These are phyloP conservation scores for Remorina albescens DNA, from an alignment of 2,797 vertebrate species.

Conservation along the genomic window DNA sequence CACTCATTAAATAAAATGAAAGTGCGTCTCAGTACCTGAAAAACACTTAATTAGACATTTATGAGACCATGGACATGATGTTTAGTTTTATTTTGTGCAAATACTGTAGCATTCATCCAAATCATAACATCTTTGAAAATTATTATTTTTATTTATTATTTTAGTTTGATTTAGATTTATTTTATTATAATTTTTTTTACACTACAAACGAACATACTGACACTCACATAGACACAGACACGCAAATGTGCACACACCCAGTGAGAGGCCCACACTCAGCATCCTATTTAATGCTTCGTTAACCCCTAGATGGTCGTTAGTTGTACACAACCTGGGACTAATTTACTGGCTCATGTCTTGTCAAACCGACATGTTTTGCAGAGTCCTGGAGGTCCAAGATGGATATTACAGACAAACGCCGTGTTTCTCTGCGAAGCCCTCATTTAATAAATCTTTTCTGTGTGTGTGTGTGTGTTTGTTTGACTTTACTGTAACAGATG, in stretches of 20 bases:
- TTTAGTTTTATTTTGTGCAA: background rate
- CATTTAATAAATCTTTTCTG: conserved; percentile 47
- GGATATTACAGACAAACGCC: conserved; percentile 24
- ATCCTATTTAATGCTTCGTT: conserved; percentile 79
- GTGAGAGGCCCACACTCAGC: conserved; percentile 55
- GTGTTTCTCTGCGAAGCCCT: conserved; percentile 24
- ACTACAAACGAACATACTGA: conserved; percentile 13
- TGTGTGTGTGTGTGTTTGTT: conserved; percentile 2
- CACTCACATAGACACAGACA: too few species aligned
- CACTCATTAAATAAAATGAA: background rate
- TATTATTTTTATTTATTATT: conserved; percentile 23
- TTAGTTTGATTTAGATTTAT: too few species aligned
- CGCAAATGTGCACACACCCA: conserved; percentile 5
- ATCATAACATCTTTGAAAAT: background rate
- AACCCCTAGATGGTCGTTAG: conserved; percentile 73
- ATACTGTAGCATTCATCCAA: background rate
- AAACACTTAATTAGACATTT: background rate
- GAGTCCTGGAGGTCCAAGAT: conserved; percentile 41
- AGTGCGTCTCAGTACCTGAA: background rate
- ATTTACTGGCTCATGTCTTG: conserved; percentile 64
- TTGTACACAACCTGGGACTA: conserved; percentile 59
- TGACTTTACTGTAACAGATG: conserved; percentile 33
- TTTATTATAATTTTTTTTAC: conserved; percentile 4
- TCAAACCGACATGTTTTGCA: conserved; percentile 38
- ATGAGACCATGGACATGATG: background rate